Base-by-base conservation (phyloP, 1,140 invertebrate genomes). In the Teleopsis dalmanni region DNA sequence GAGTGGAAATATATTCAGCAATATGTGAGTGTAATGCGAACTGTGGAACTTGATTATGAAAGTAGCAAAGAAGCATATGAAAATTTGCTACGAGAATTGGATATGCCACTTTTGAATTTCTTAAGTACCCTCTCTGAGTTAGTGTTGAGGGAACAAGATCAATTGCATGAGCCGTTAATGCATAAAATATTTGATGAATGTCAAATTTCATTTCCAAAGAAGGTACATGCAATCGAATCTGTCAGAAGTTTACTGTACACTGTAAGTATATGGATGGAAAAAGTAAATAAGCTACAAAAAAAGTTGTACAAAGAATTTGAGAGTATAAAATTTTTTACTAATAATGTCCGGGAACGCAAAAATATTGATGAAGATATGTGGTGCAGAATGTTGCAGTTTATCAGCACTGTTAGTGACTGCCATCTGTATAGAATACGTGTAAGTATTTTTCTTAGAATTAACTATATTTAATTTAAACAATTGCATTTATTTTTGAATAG, bases 331-430 rank as follows among this genome's bases (percentile, higher is more conserved):
- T 54, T 48, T 23, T 54, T 47, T 10, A 50, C 38, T 21, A 37
- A 47, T 14, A 44, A 48, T 16, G 43, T 53, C 5, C 25, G 21
- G 1, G 13, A 41, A n/a, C n/a, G 43, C 1, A 29, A 33, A 29
- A 23, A 45, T n/a, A 45, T 41, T 11, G 40, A 29, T 19, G 21
- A 35, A 2, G 35, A 41, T 2, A 45, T 49, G 29, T 53, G 51
- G 51, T 36, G 36, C 25, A 47, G 58, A 0, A 40, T 60, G 3
- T 36, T 27, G 0, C 48, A 70, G 9, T 68, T 85, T 18, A 73
- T 85, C 14, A 64, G 75, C 38, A 52, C 57, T 44, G 81, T 83
- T 3, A 77, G 81, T 19, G 71, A 77, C 41, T 88, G 86, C 57
- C 86, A 87, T 68, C 73, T 88, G 31, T 64, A 80, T 37, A 75